Conservation (phyloP, 35 echinoderm and acorn worm species). For the Holothuria glaberrima region DNA sequence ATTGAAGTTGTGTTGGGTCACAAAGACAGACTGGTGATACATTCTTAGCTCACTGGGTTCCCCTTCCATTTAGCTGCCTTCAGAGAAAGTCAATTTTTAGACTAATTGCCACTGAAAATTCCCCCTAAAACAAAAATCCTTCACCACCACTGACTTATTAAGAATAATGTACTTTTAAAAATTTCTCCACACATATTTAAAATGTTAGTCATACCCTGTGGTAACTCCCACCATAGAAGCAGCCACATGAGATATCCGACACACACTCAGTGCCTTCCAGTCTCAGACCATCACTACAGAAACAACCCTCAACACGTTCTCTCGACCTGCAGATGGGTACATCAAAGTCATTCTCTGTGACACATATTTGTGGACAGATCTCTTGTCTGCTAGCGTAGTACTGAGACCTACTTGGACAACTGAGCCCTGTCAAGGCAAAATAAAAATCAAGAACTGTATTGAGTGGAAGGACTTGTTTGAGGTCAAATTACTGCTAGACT, state of each 20-base stretch:
- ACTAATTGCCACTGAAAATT: not conserved
- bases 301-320: conserved; percentile 25
- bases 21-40: too few species aligned
- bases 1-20: too few species aligned
- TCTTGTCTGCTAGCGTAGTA: not conserved
- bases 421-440: not conserved
- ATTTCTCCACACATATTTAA: not conserved
- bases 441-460: too few species aligned
- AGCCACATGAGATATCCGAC: not conserved
- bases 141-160: not conserved
- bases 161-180: not conserved
- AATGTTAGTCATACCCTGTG: not conserved
- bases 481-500: too few species aligned
- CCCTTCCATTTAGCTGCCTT: too few species aligned
- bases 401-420: not conserved
- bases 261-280: conserved; percentile 4
- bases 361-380: not conserved
- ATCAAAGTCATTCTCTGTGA: not conserved
- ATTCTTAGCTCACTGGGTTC: too few species aligned
- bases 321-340: not conserved
- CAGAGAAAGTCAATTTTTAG: too few species aligned
- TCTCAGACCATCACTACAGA: not conserved
- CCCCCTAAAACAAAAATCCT: not conserved
- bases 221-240: conserved; percentile 6
- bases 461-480: too few species aligned